Percentiles rank a stretch among this genome's conserved stretches.
These are phyloP conservation scores for Lonchura striata DNA, from an alignment of 2,113 vertebrate genomes.

Conservation along the genomic window DNA sequence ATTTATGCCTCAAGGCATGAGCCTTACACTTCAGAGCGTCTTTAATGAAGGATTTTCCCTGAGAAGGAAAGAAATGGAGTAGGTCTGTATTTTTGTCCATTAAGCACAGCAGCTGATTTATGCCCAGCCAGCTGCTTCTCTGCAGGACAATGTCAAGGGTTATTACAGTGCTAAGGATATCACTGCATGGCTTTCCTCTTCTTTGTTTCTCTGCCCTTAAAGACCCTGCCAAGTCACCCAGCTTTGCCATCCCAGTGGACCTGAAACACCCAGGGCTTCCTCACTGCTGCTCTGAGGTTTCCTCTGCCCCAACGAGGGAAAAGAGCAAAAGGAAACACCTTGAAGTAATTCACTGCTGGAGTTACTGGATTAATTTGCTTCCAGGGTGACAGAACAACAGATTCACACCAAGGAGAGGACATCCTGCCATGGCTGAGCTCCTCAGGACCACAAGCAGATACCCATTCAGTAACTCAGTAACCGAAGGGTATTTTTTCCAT, in stretches of 20 bases:
- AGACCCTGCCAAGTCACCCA: neutral
- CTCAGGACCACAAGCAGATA: neutral
- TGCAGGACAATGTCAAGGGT: slow-evolving; percentile 32
- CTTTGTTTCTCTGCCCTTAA: slow-evolving; percentile 9
- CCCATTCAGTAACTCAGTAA: neutral
- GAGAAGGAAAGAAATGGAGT: slow-evolving; percentile 48
- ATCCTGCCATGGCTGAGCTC: neutral
- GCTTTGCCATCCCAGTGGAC: neutral
- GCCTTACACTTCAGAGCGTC: slow-evolving; percentile 97
- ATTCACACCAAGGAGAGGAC: neutral
- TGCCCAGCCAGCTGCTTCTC: slow-evolving; percentile 43
- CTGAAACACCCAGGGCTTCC: neutral
- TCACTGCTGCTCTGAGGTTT: neutral
- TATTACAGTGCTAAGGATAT: slow-evolving; percentile 19
- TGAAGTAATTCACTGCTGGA: neutral
- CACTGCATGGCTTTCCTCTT: neutral
- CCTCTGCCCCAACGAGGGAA: neutral
- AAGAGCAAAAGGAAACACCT: neutral
- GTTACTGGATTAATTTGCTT: neutral
- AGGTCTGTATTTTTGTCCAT: slow-evolving; percentile 46
- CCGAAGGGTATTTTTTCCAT: neutral
- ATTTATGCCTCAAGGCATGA: slow-evolving; percentile 92
- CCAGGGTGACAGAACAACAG: neutral
- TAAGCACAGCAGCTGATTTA: slow-evolving; percentile 60
- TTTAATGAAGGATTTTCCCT: slow-evolving; percentile 99